Evolutionary conservation across 2,113 vertebrate species (phyloP).

Genomic region (Polypterus senegalus): DNA sequence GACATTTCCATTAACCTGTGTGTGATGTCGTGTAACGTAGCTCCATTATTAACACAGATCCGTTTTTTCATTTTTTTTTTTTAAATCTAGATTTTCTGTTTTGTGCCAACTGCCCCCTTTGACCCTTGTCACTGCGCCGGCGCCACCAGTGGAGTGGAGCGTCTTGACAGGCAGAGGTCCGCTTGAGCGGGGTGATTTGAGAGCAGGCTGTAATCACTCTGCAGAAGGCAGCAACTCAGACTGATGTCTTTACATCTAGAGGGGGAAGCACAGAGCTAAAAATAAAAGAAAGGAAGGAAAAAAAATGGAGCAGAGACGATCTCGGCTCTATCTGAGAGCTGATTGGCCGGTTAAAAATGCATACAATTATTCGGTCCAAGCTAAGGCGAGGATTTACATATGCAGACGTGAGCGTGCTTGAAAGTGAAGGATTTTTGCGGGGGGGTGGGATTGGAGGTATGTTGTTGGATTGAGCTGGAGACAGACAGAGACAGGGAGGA

Average conservation of each 20-base stretch:
- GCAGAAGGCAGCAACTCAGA: constrained; percentile 31
- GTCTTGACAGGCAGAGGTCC: too few species aligned
- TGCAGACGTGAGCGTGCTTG: constrained; percentile 32
- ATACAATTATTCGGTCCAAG: constrained; percentile 36
- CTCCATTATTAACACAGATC: too few species aligned
- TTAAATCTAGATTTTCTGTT: too few species aligned
- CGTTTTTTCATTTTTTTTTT: too few species aligned
- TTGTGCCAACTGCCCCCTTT: too few species aligned
- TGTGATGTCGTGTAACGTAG: too few species aligned
- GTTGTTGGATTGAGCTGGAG: not conserved
- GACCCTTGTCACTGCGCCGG: too few species aligned
- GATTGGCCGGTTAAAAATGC: constrained; percentile 42
- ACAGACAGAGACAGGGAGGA: constrained; percentile 4
- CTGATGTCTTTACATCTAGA: constrained; percentile 34
- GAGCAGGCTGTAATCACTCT: constrained; percentile 25
- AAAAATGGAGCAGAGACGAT: constrained; percentile 22
- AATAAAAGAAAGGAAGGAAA: constrained; percentile 22
- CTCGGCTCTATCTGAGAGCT: constrained; percentile 33
- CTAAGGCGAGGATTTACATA: constrained; percentile 35
- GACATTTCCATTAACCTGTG: too few species aligned
- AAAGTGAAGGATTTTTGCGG: too few species aligned
- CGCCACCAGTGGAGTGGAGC: too few species aligned
- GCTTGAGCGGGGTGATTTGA: too few species aligned
- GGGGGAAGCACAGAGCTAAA: constrained; percentile 38
- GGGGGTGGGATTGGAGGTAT: constrained; percentile 2